phyloP scores from a whole-genome alignment of 2,888 invertebrate genomes.

The Heliconius sara region DNA sequence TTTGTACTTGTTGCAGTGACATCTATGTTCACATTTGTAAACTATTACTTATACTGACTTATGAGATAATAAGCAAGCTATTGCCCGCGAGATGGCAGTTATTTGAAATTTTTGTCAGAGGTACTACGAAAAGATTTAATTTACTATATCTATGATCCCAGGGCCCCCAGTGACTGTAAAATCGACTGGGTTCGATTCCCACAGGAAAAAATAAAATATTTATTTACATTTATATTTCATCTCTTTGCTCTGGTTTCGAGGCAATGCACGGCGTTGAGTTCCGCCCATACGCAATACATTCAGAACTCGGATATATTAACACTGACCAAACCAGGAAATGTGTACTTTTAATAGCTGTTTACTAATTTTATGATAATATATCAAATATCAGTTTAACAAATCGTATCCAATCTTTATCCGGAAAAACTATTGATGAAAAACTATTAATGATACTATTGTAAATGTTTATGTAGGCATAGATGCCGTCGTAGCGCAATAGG shows the following conservation, averaged over 20 bases:
- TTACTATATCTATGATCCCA: too few species aligned
- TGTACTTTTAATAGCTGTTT: not conserved
- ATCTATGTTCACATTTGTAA: slow-evolving; percentile 5
- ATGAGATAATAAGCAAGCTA: slow-evolving; percentile 11
- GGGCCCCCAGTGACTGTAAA: too few species aligned
- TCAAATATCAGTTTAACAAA: not conserved
- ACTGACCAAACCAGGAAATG: not conserved
- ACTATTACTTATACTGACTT: not conserved
- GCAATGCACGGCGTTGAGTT: too few species aligned
- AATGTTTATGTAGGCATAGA: not conserved
- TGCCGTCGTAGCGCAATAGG: too few species aligned
- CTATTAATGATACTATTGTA: too few species aligned
- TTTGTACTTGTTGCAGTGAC: not conserved
- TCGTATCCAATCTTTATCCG: not conserved
- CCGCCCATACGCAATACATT: too few species aligned
- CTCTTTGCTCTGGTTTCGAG: too few species aligned
- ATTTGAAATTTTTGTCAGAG: not conserved
- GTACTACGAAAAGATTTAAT: not conserved
- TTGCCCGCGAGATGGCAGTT: slow-evolving; percentile 32
- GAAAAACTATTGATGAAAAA: not conserved
- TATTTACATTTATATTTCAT: too few species aligned
- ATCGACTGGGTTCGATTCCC: too few species aligned
- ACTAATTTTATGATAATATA: not conserved
- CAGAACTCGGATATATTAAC: too few species aligned
- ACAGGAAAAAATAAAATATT: too few species aligned